phyloP scores from a whole-genome alignment of 2,888 invertebrate species.

The Cistogaster globosa region DNA sequence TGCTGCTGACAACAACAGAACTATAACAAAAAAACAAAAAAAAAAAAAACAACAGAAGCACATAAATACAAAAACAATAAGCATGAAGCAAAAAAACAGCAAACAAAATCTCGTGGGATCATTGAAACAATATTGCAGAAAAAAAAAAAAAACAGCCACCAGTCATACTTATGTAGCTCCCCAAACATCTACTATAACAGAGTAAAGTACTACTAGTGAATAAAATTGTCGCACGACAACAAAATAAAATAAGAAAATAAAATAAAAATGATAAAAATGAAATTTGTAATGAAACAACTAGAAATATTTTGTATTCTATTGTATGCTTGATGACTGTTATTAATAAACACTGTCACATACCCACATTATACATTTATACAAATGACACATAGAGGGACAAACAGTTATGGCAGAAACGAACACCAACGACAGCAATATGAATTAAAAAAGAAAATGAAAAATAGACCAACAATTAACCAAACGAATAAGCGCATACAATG shows the following conservation, averaged over 20 bases:
- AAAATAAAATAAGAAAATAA: background rate
- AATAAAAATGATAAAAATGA: conserved; percentile 19
- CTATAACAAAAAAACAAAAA: conserved; percentile 23
- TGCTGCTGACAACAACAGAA: conserved; percentile 31
- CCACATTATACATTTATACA: conserved; percentile 2
- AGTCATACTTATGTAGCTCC: background rate
- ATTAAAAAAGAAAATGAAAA: background rate
- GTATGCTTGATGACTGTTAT: conserved; percentile 65
- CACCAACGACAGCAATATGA: conserved; percentile 6
- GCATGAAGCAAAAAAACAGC: background rate
- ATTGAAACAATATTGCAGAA: conserved; percentile 56
- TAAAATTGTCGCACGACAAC: conserved; percentile 13
- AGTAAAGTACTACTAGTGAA: conserved; percentile 48
- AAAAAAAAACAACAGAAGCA: conserved; percentile 5
- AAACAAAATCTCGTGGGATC: conserved; percentile 4
- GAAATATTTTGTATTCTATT: conserved; percentile 57
- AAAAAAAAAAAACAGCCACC: background rate
- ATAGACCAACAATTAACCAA: conserved; percentile 55
- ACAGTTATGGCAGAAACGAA: background rate
- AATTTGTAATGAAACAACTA: conserved; percentile 54
- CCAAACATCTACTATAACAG: background rate
- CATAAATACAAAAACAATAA: conserved; percentile 7
- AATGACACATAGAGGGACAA: conserved; percentile 13
- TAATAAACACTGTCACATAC: conserved; percentile 52
- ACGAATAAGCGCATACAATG: conserved; percentile 39